Evolutionary conservation across 2,113 vertebrate genomes (phyloP), one percentile per base, ranked within the genome.

Genomic region (Xenus cinereus): DNA sequence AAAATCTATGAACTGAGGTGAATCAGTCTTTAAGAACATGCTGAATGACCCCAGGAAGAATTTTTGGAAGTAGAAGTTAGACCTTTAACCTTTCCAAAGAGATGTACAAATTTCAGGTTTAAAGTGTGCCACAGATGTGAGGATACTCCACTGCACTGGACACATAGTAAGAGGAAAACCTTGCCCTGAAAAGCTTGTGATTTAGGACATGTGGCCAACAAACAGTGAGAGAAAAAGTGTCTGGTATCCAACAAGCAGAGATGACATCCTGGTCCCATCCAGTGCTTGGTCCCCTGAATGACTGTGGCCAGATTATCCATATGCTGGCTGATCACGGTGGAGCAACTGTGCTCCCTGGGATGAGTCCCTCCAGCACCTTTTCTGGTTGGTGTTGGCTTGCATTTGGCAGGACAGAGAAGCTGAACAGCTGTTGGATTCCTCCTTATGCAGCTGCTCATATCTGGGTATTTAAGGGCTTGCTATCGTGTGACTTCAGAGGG

Each of bases 341-440:
- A 84, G 33, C 18, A 81, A 27, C 20, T 81, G 73, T 2, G 1
- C 21, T 73, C 46, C 45, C 27, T 51, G 87, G 66, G 62, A 45
- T 79, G 39, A 91, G n/a, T 41, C 41, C 8, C 50, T 90, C 6
- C 35, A 77, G 72, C 41, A 81, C 59, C 89, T 92, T 84, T 45
- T 62, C 67, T 71, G 0, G 0, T 19, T 67, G 89, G 10, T 84
- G 32, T 12, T 93, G 91, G 15, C 51, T 92, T 67, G 76, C 89
- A 90, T 64, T 56, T 97, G 86, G 76, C 91, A 74, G 46, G 17
- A 66, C n/a, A 87, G 64, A 84, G 75, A 46, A 60, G 35, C 66
- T 93, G 71, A 89, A 30, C 95, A 97, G 95, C 96, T 97, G 96
- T 33, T 95, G 93, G 76, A 89, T 90, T 90, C 51, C 73, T 93